phyloP scores from a whole-genome alignment of 2,888 invertebrate species.

The Hylaea fasciaria region DNA sequence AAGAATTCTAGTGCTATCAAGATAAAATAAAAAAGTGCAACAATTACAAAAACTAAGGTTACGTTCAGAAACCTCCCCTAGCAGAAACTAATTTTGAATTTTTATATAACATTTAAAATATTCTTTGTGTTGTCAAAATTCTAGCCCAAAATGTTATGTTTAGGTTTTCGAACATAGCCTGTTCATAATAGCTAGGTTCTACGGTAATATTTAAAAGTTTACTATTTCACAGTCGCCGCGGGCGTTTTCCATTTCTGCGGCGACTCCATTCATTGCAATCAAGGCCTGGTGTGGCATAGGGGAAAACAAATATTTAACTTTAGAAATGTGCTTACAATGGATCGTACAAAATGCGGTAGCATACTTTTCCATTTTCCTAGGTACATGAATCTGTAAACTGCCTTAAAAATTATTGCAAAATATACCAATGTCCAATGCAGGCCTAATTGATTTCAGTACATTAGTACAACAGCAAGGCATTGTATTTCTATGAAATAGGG shows the following conservation, averaged over 20 bases:
- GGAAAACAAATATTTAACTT: constrained; percentile 67
- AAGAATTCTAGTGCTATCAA: constrained; percentile 33
- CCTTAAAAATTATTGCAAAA: constrained; percentile 9
- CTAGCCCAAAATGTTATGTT: constrained; percentile 41
- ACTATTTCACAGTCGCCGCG: constrained; percentile 75
- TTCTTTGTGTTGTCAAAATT: constrained; percentile 35
- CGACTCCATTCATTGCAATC: constrained; percentile 79
- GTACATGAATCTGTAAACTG: constrained; percentile 11
- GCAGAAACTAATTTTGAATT: constrained; percentile 50
- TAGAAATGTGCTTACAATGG: constrained; percentile 41
- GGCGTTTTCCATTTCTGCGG: constrained; percentile 73
- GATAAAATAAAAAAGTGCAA: constrained; percentile 31
- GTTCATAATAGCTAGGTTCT: constrained; percentile 70
- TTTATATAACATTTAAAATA: constrained; percentile 40
- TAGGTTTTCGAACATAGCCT: constrained; percentile 84
- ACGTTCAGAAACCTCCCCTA: constrained; percentile 82
- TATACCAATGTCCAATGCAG: constrained; percentile 41
- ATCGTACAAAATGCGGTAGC: no score
- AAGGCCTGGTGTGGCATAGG: constrained; percentile 76
- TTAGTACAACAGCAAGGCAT: constrained; percentile 31
- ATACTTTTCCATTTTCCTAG: constrained; percentile 5
- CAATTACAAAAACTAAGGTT: constrained; percentile 63
- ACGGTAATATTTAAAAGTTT: constrained; percentile 71
- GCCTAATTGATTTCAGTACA: constrained; percentile 38
- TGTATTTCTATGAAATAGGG: constrained; percentile 19